Conservation (phyloP, 2,888 invertebrate species). For the Brachycybe producta region DNA sequence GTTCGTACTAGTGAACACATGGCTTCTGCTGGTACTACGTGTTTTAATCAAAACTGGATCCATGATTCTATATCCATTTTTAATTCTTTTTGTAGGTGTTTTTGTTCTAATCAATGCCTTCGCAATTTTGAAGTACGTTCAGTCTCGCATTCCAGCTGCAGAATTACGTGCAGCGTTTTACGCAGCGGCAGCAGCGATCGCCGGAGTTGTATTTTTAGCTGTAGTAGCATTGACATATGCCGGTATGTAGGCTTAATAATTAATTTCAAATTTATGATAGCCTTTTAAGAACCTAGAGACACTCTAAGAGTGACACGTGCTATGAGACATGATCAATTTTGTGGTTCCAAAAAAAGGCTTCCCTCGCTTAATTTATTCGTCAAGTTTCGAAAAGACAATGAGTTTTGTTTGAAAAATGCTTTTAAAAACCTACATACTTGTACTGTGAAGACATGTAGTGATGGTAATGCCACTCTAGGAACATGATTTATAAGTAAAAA, state of each 20-base stretch:
- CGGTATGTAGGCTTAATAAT: conserved; percentile 35
- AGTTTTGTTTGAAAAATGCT: too few species aligned
- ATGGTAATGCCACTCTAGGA: too few species aligned
- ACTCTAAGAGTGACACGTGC: too few species aligned
- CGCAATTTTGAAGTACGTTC: conserved; percentile 70
- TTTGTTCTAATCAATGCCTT: conserved; percentile 86
- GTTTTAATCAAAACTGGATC: neutral
- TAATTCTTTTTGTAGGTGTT: conserved; percentile 51
- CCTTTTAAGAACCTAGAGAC: too few species aligned
- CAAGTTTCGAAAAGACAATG: too few species aligned
- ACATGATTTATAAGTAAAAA: too few species aligned
- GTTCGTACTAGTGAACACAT: conserved; percentile 98
- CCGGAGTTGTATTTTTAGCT: conserved; percentile 62
- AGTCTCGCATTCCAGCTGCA: conserved; percentile 69
- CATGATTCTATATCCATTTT: neutral
- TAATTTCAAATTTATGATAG: neutral
- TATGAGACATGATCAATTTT: too few species aligned
- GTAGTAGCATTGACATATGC: conserved; percentile 83
- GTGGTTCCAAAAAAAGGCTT: too few species aligned
- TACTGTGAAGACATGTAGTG: too few species aligned
- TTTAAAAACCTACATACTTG: too few species aligned
- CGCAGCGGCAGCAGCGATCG: conserved; percentile 59
- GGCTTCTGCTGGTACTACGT: conserved; percentile 72
- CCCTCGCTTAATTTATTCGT: too few species aligned
- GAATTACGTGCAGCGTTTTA: conserved; percentile 81